Base-by-base conservation (phyloP, 2,113 vertebrate genomes). In the Tachuris rubrigastra region DNA sequence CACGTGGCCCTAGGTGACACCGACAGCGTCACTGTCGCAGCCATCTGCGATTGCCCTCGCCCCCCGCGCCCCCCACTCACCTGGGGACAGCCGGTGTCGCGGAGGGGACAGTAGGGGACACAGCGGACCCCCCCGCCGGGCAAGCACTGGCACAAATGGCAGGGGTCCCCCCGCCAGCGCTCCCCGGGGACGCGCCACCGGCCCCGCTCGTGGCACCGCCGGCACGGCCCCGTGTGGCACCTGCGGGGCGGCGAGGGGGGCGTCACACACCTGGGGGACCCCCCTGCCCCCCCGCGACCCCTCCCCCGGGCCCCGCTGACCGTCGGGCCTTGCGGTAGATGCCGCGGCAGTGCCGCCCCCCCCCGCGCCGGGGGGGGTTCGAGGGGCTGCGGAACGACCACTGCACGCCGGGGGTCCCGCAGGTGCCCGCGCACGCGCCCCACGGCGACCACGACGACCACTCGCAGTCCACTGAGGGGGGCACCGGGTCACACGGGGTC, bases 361-460 rank as follows among this genome's bases (percentile, higher is more conserved):
- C 96, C 35, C 98, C 98, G 0, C 98, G 93, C 44, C 96, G 97
- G 58, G 68, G 93, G 31, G 99, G 99, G 92, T 98, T 99, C 94
- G 98, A 98, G 49, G 99, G 99, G 91, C 99, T 99, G 49, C 98
- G 98, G 92, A 99, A 99, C 6, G 99, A 98, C 99, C 99, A 99
- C 97, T 99, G 99, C 39, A 99, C 97, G 35, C 99, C 99, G 96
- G 98, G 98, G 67, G 98, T 98, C 7, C 98, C 98, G 42, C 99
- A 99, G 3, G 98, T 98, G 2, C 99, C 99, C 91, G 99, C 93
- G 93, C 99, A 99, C 52, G 99, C 98, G 0, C 98, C 99, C 99
- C 99, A 99, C 5, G 98, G 95, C 2, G 99, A 99, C 99, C 99
- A 99, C 5, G 98, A 83, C 0, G 99, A 99, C 99, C 99, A 99